Evolutionary conservation across 1,140 invertebrate species (phyloP).

Genomic region (Pentalonia nigronervosa): DNA sequence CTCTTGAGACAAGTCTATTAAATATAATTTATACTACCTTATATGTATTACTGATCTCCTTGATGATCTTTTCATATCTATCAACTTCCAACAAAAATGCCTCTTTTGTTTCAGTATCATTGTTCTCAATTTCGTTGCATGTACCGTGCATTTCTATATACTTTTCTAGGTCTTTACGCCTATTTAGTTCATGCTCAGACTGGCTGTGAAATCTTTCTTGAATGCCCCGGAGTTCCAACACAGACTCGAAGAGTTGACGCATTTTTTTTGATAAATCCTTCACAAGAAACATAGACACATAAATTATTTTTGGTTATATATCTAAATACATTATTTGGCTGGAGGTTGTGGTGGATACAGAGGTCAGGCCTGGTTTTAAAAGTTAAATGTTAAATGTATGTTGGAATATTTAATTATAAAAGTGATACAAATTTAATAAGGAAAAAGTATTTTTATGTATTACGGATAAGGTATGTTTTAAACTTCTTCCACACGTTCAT

Average conservation of each 20-base stretch:
- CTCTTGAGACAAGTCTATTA: background rate
- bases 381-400: background rate
- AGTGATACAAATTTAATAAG: background rate
- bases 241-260: slow-evolving; percentile 37
- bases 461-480: too few relatives aligned
- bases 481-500: too few relatives aligned
- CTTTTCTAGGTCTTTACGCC: slow-evolving; percentile 41
- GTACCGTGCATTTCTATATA: slow-evolving; percentile 44
- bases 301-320: background rate
- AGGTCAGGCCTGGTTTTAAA: background rate
- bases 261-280: slow-evolving; percentile 55
- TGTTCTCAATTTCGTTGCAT: background rate
- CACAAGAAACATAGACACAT: background rate
- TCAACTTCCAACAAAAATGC: slow-evolving; percentile 2
- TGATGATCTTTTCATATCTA: slow-evolving; percentile 34
- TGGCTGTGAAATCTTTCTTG: slow-evolving; percentile 43
- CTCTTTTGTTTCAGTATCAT: background rate
- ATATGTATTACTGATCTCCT: background rate
- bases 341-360: too few relatives aligned
- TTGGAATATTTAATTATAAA: background rate
- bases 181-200: background rate
- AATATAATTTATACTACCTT: slow-evolving; percentile 14
- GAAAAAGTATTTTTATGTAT: too few relatives aligned
- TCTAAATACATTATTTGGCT: background rate
- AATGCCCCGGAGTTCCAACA: slow-evolving; percentile 37